Conservation (phyloP, 2,888 invertebrate species). For the Xylocampa areola region DNA sequence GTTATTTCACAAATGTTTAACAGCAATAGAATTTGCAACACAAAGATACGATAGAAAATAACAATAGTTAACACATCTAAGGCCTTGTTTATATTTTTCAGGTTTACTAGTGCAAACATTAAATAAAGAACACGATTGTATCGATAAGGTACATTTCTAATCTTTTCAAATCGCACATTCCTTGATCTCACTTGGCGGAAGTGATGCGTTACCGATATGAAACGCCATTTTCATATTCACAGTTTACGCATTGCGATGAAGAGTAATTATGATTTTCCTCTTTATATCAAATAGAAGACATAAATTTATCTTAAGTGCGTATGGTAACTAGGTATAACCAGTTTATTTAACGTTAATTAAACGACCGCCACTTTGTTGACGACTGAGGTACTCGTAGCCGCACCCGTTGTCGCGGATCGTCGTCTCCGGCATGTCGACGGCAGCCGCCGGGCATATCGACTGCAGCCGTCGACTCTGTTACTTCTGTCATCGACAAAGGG, state of each 20-base stretch:
- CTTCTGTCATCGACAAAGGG: too few relatives aligned
- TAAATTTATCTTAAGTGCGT: too few relatives aligned
- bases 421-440: too few relatives aligned
- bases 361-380: too few relatives aligned
- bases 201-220: constrained; percentile 1
- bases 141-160: constrained; percentile 7
- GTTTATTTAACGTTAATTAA: too few relatives aligned
- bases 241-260: constrained; percentile 19
- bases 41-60: constrained; percentile 70
- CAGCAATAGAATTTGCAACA: constrained; percentile 78
- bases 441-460: too few relatives aligned
- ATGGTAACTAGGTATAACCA: too few relatives aligned
- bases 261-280: constrained; percentile 34
- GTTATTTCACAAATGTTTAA: constrained; percentile 62
- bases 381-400: too few relatives aligned
- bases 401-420: too few relatives aligned
- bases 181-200: not conserved
- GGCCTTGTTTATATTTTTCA: constrained; percentile 73
- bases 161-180: constrained; percentile 7
- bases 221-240: constrained; percentile 21
- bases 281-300: too few relatives aligned
- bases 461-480: too few relatives aligned
- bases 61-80: constrained; percentile 81
- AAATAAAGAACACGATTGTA: constrained; percentile 37
- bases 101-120: constrained; percentile 49